Evolutionary conservation across 2,797 vertebrate species (phyloP).

Genomic region (Pitangus sulphuratus): DNA sequence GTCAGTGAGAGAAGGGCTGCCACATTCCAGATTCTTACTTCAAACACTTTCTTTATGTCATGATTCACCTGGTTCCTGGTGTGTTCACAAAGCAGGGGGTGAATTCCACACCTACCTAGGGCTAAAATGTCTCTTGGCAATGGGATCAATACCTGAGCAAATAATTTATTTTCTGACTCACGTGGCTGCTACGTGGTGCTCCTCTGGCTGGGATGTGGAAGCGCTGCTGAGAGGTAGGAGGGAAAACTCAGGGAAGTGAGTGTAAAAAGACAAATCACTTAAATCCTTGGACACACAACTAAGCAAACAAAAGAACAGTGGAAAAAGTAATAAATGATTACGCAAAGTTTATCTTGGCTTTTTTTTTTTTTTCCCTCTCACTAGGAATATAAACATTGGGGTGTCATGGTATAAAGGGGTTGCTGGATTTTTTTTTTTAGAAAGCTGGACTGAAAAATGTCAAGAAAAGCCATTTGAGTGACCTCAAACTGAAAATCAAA

Average conservation of each 20-base stretch:
- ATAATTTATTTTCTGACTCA: background rate
- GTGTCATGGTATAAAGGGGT: background rate
- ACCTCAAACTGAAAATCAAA: background rate
- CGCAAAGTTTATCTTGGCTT: background rate
- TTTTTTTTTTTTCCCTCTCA: background rate
- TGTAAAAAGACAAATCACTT: background rate
- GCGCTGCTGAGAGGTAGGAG: background rate
- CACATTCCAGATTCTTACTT: accelerated
- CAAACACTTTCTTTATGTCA: background rate
- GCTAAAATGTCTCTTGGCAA: background rate
- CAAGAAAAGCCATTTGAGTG: background rate
- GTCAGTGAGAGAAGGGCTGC: background rate
- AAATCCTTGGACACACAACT: background rate
- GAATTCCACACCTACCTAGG: background rate
- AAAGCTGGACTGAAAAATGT: background rate
- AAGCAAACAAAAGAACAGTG: background rate
- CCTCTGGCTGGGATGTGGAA: background rate
- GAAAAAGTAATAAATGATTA: background rate
- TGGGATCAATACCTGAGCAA: background rate
- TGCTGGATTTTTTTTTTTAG: background rate
- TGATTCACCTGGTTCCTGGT: background rate
- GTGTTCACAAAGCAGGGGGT: background rate
- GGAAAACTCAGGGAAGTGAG: background rate
- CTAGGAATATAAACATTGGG: background rate
- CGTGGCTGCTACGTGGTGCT: background rate